phyloP scores from a whole-genome alignment of 1,140 invertebrate genomes.

The Maniola jurtina region DNA sequence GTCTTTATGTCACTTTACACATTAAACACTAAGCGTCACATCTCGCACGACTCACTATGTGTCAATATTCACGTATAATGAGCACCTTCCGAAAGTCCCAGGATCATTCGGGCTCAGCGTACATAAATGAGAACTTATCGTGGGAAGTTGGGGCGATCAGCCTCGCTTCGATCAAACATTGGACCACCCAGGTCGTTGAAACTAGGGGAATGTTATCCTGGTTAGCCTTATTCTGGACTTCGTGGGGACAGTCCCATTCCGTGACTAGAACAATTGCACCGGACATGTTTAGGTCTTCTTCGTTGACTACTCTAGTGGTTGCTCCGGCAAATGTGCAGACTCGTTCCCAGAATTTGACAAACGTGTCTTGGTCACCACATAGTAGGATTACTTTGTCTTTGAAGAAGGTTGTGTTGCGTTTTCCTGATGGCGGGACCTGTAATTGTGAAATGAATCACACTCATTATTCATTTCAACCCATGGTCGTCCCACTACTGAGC shows the following conservation, averaged over 20 bases:
- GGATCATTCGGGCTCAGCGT: conserved; percentile 74
- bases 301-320: conserved; percentile 69
- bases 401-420: conserved; percentile 74
- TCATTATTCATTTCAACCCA: too few species aligned
- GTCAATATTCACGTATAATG: conserved; percentile 74
- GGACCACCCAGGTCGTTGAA: conserved; percentile 80
- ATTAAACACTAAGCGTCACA: conserved; percentile 36
- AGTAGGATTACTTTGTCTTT: conserved; percentile 76
- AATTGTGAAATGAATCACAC: conserved; percentile 9
- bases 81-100: conserved; percentile 70
- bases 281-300: conserved; percentile 72
- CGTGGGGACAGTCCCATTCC: conserved; percentile 78
- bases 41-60: conserved; percentile 50
- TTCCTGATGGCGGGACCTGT: conserved; percentile 63
- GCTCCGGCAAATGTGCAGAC: conserved; percentile 81
- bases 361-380: conserved; percentile 71
- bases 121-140: conserved; percentile 75
- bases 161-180: conserved; percentile 80
- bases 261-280: conserved; percentile 76
- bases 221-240: conserved; percentile 77
- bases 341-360: conserved; percentile 79
- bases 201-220: conserved; percentile 79
- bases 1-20: conserved; percentile 15
- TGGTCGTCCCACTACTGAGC: too few species aligned
- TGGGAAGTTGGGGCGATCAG: conserved; percentile 72